Evolutionary conservation across 2,113 vertebrate genomes (phyloP), one percentile per base, ranked within the genome.

Genomic region (Lampris incognitus): DNA sequence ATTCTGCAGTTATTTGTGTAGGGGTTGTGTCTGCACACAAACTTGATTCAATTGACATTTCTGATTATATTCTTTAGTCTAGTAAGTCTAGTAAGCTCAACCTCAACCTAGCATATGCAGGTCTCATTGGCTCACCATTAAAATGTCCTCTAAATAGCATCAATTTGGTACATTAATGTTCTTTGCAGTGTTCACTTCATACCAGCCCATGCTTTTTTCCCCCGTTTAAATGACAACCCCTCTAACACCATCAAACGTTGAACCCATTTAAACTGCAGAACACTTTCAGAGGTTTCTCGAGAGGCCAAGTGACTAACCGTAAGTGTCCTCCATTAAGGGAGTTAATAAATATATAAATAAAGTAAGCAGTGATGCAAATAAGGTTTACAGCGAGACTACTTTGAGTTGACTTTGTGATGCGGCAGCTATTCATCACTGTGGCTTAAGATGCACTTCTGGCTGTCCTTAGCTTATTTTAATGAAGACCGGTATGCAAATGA

Each of bases 401-500:
- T 97, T 95, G 94, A 96, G 96, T 92, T 84, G 93, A 95, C 95
- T 95, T 94, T 96, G 93, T 94, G 95, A 96, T 96, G 94, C 94
- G 89, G 95, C 94, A 95, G 97, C 96, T 95, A 98, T 99, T 98
- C 96, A 99, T 99, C 98, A 99, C 96, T 90, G 94, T 89, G 91
- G 95, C 95, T 95, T 95, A 95, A 96, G 96, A 97, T 95, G 95
- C 95, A 96, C 96, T 96, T 93, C 91, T 95, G 93, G 92, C 92
- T 93, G 95, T 98, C 96, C 97, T 97, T 96, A 97, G 96, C 96
- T 97, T 97, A 97, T 96, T 98, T 96, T 99, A 98, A 99, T 97
- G 96, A 98, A 97, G 96, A 95, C 96, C 95, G 96, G 87, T 95
- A 99, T 99, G 97, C 95, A 99, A 98, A 99, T 99, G 94, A 97